Percentiles rank a stretch among this genome's conserved stretches.
phyloP scores from a whole-genome alignment of 2,797 vertebrate species.

The Chelidonichthys spinosus region DNA sequence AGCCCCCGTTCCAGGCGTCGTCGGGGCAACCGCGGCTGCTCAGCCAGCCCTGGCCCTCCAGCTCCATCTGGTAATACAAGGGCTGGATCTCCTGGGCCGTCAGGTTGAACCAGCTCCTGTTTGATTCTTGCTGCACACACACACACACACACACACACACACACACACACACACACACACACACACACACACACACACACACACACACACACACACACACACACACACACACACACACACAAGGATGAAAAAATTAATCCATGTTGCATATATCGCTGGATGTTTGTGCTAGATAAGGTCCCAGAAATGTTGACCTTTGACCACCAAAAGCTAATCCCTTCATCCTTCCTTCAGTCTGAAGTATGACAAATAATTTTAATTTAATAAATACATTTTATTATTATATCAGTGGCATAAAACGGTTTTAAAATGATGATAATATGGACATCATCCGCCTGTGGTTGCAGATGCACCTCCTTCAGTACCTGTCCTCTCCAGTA shows the following conservation, averaged over 20 bases:
- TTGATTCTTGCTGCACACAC: conserved; percentile 80
- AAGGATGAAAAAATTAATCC: not conserved
- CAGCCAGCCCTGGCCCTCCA: conserved; percentile 77
- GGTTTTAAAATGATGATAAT: too few relatives aligned
- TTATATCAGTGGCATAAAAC: too few relatives aligned
- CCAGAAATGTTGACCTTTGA: too few relatives aligned
- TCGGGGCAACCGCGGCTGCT: conserved; percentile 84
- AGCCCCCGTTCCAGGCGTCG: conserved; percentile 91
- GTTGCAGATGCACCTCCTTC: not conserved
- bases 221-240: not conserved
- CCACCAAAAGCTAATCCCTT: too few relatives aligned
- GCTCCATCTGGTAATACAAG: conserved; percentile 68
- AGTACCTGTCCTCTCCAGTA: conserved; percentile 90
- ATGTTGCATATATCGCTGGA: too few relatives aligned
- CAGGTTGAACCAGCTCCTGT: conserved; percentile 89
- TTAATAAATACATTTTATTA: too few relatives aligned
- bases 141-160: not conserved
- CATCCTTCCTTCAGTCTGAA: too few relatives aligned
- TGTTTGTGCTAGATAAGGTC: too few relatives aligned
- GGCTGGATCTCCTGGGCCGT: conserved; percentile 92
- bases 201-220: too few relatives aligned
- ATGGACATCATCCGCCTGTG: not conserved
- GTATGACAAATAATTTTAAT: too few relatives aligned
- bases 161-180: not conserved
- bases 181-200: too few relatives aligned